Conservation (phyloP, 1,140 invertebrate species). For the Goniozus legneri region DNA sequence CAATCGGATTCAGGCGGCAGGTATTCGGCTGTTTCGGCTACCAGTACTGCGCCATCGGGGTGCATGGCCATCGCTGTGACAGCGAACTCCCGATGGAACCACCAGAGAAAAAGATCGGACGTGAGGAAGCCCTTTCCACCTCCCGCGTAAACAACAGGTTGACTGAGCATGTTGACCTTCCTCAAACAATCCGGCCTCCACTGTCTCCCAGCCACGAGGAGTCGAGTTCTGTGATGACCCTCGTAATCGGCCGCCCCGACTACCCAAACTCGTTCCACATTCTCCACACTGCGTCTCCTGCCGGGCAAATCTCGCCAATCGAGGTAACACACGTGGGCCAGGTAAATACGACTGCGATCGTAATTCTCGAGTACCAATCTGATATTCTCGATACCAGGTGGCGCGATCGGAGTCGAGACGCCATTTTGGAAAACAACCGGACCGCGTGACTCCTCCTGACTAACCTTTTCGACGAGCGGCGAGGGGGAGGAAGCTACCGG, state of each 20-base stretch:
- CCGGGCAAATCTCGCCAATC: constrained; percentile 54
- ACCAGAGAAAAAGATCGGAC: constrained; percentile 55
- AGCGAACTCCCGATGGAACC: constrained; percentile 56
- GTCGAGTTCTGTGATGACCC: constrained; percentile 52
- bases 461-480: constrained; percentile 20
- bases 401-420: constrained; percentile 6
- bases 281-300: constrained; percentile 14
- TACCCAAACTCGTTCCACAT: constrained; percentile 50
- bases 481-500: constrained; percentile 17
- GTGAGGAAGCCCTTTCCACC: constrained; percentile 53
- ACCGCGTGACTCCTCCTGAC: constrained; percentile 17
- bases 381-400: constrained; percentile 24
- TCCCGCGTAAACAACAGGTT: constrained; percentile 57
- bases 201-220: constrained; percentile 52
- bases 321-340: constrained; percentile 49
- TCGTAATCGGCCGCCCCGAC: constrained; percentile 54
- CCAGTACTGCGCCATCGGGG: constrained; percentile 47
- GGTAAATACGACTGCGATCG: constrained; percentile 50
- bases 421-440: background rate
- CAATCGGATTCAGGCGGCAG: constrained; percentile 44
- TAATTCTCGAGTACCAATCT: constrained; percentile 40
- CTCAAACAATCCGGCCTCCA: constrained; percentile 54
- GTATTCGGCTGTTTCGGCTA: constrained; percentile 48
- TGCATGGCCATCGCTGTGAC: constrained; percentile 54
- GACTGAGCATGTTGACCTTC: constrained; percentile 56